Evolutionary conservation across 2,888 invertebrate species (phyloP), one percentile per base, ranked within the genome.

Genomic region (Acutogordius australiensis): DNA sequence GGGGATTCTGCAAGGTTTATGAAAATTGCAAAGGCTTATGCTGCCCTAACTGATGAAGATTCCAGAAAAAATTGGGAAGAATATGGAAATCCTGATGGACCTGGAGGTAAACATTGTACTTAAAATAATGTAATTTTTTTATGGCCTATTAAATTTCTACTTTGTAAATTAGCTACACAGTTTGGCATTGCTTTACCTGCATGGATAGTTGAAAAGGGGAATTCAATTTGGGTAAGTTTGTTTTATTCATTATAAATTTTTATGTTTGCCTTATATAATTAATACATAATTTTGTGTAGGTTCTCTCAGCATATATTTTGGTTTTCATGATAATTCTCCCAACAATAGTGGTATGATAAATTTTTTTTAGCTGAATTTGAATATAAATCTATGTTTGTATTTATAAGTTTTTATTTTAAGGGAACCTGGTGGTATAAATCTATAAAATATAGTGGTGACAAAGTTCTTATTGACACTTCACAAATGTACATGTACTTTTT

Each of bases 361-460:
- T n/a, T n/a, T n/a, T n/a, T n/a, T n/a, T n/a, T n/a, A n/a, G n/a
- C n/a, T n/a, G n/a, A n/a, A n/a, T n/a, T n/a, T n/a, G n/a, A n/a
- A n/a, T n/a, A n/a, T n/a, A n/a, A n/a, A n/a, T n/a, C n/a, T n/a
- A n/a, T n/a, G n/a, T n/a, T n/a, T n/a, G n/a, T 27, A 60, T 30
- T 59, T 18, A 56, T 61, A 30, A 28, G 57, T 26, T 63, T 44
- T 57, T 23, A 60, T 64, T 66, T 2, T n/a, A 65, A 75, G 72
- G 94, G 94, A 58, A 84, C 83, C 65, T 97, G 97, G 97, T 97
- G 97, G 97, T 91, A 94, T 72, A 79, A 84, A 62, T 90, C 90
- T 62, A 94, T 94, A 65, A 81, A 85, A 66, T 99, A 84, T 73
- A 88, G 88, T 61, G 88, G 88, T 62, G 94, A 97, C 63, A 71